These are phyloP conservation scores for Labeo catla DNA, from an alignment of 2,113 vertebrate genomes.

Conservation along the genomic window DNA sequence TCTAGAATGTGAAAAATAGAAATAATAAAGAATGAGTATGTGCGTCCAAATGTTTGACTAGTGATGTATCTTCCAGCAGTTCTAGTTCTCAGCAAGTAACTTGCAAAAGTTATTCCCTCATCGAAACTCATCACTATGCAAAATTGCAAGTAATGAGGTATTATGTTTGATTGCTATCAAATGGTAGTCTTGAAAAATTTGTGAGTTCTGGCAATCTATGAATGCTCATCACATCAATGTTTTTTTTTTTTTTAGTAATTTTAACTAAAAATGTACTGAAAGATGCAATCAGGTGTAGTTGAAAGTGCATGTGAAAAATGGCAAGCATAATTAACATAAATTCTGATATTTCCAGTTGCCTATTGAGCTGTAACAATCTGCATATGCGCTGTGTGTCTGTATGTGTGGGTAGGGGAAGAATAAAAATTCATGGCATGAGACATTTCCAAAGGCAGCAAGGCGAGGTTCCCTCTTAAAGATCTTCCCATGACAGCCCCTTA, in stretches of 20 bases:
- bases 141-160: not conserved
- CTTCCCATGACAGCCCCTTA: not conserved
- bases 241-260: not conserved
- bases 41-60: not conserved
- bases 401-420: not conserved
- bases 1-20: not conserved
- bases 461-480: not conserved
- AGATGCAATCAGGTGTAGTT: constrained; percentile 9
- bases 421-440: constrained; percentile 9
- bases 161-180: not conserved
- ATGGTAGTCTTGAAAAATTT: constrained; percentile 11
- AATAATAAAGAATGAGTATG: not conserved
- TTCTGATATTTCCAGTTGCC: not conserved
- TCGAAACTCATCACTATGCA: not conserved
- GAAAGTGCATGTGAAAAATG: not conserved
- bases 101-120: not conserved
- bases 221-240: not conserved
- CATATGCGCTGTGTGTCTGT: not conserved
- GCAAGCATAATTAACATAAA: not conserved
- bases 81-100: not conserved
- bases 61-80: not conserved
- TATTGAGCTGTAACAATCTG: not conserved
- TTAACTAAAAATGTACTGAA: constrained; percentile 23
- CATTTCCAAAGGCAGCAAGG: not conserved
- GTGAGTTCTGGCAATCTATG: not conserved